Evolutionary conservation across 92 coral and sea anemone genomes (phyloP).

Genomic region (Zoanthus sansibaricus): DNA sequence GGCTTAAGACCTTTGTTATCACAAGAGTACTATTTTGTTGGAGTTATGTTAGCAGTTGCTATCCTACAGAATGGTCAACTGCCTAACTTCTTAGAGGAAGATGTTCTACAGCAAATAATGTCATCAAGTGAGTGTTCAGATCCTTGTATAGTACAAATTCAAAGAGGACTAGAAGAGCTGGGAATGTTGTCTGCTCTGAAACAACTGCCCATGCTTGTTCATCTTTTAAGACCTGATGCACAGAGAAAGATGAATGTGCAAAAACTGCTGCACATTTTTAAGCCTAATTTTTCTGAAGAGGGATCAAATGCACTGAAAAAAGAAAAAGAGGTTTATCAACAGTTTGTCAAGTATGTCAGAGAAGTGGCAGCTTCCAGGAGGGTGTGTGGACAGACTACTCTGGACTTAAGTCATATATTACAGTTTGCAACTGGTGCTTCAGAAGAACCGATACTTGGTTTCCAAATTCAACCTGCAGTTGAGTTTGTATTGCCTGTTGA

Average conservation of each 20-base stretch:
- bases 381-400: conserved; percentile 62
- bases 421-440: conserved; percentile 52
- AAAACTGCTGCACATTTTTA: conserved; percentile 62
- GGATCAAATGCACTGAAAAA: conserved; percentile 70
- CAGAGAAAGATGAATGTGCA: conserved; percentile 55
- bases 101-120: too few species aligned
- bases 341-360: conserved; percentile 67
- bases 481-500: conserved; percentile 53
- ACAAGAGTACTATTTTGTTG: conserved; percentile 60
- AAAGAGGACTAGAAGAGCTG: neutral
- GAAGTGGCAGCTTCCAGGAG: conserved; percentile 69
- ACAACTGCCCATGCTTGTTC: conserved; percentile 38
- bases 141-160: conserved; percentile 66
- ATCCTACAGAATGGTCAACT: conserved; percentile 70
- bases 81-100: conserved; percentile 9
- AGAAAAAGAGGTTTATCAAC: conserved; percentile 63
- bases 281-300: conserved; percentile 72
- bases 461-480: neutral
- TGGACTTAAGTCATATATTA: conserved; percentile 56
- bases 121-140: neutral
- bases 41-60: conserved; percentile 63
- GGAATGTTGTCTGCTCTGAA: too few species aligned
- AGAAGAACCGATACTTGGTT: conserved; percentile 19
- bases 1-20: conserved; percentile 33
- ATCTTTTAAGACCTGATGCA: conserved; percentile 67